phyloP scores from a whole-genome alignment of 2,113 vertebrate genomes.

The Pachypanchax playfairii region DNA sequence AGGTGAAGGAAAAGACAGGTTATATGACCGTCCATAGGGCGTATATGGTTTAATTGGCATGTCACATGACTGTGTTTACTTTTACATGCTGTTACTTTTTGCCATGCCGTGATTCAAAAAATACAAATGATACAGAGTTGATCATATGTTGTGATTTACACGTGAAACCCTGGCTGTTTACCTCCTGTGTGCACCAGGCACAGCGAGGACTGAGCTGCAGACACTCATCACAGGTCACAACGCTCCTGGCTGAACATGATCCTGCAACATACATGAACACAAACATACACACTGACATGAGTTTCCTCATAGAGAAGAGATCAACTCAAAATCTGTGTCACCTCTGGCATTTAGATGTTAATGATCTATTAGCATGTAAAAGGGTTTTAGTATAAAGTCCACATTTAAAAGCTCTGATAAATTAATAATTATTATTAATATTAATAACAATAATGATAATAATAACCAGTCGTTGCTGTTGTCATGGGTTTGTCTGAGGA shows the following conservation, averaged over 20 bases:
- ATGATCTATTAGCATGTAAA: too few species aligned
- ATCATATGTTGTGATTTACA: neutral
- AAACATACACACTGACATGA: neutral
- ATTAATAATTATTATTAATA: neutral
- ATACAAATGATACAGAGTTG: too few species aligned
- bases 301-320: too few species aligned
- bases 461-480: neutral
- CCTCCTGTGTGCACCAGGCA: slow-evolving; percentile 96
- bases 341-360: too few species aligned
- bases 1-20: slow-evolving; percentile 26
- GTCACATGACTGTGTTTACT: too few species aligned
- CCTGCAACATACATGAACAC: slow-evolving; percentile 75
- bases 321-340: too few species aligned
- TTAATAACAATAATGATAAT: neutral
- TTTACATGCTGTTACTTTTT: too few species aligned
- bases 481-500: neutral
- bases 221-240: slow-evolving; percentile 90
- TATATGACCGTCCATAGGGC: too few species aligned
- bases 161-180: slow-evolving; percentile 62
- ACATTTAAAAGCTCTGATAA: neutral
- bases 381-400: neutral
- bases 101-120: too few species aligned
- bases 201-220: slow-evolving; percentile 88
- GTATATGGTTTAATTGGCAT: too few species aligned
- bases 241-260: slow-evolving; percentile 81